Evolutionary conservation across 2,888 invertebrate species (phyloP).

Genomic region (Drosophila subquinaria): DNA sequence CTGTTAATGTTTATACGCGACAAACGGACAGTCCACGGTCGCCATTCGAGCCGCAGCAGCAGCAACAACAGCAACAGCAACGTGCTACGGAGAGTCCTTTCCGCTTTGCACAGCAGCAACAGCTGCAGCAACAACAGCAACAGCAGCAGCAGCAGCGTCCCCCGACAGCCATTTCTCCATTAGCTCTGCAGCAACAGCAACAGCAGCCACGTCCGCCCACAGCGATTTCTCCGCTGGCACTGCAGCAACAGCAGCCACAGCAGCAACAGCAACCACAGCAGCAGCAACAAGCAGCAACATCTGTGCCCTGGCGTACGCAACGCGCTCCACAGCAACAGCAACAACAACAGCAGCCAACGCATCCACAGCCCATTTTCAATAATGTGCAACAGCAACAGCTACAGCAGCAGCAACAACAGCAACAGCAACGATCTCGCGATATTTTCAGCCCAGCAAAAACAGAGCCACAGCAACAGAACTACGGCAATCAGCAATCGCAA

Average conservation of each 20-base stretch:
- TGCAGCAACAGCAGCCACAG: constrained; percentile 50
- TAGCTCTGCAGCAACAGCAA: constrained; percentile 60
- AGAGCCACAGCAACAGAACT: constrained; percentile 77
- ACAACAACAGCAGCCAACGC: constrained; percentile 61
- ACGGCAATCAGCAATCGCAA: constrained; percentile 59
- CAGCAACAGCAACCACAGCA: constrained; percentile 50
- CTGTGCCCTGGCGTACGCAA: constrained; percentile 84
- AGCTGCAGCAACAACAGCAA: constrained; percentile 50
- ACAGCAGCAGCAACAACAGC: constrained; percentile 64
- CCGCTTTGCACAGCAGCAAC: constrained; percentile 63
- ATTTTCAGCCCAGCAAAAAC: constrained; percentile 73
- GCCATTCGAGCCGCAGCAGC: constrained; percentile 62
- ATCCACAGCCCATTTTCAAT: constrained; percentile 80
- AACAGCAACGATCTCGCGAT: constrained; percentile 79
- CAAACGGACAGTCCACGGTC: constrained; percentile 79
- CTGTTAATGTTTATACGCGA: constrained; percentile 77
- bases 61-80: constrained; percentile 54
- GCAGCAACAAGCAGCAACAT: constrained; percentile 58
- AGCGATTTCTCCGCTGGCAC: constrained; percentile 66
- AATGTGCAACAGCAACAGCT: constrained; percentile 73
- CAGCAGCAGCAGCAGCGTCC: constrained; percentile 52
- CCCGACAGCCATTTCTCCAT: constrained; percentile 64
- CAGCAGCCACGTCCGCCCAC: constrained; percentile 61
- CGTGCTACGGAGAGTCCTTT: constrained; percentile 69
- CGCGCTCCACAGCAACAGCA: constrained; percentile 68